phyloP scores from a whole-genome alignment of 2,797 vertebrate genomes.

The Trachops cirrhosus region DNA sequence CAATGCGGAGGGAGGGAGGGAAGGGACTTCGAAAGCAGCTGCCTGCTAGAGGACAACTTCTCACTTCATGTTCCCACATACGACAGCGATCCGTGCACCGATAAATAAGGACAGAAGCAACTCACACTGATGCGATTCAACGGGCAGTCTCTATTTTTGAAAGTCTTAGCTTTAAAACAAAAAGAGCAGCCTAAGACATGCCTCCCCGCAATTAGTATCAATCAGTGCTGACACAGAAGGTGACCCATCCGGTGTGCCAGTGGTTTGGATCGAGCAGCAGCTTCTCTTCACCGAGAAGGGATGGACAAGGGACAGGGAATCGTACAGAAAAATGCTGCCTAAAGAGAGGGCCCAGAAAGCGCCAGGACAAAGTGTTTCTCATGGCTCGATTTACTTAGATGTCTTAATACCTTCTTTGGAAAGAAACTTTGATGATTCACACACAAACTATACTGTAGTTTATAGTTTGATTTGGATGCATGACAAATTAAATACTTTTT shows the following conservation, averaged over 20 bases:
- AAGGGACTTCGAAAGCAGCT: neutral
- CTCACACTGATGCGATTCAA: neutral
- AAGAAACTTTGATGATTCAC: neutral
- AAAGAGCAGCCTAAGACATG: constrained; percentile 19
- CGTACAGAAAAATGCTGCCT: neutral
- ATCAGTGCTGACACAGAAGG: constrained; percentile 46
- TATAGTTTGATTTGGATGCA: neutral
- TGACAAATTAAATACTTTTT: neutral
- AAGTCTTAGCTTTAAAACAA: neutral
- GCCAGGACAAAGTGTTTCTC: neutral
- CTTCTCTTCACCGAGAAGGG: neutral
- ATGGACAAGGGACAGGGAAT: neutral
- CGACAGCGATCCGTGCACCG: neutral
- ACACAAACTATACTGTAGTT: neutral
- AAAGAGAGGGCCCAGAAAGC: neutral
- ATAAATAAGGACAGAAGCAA: constrained; percentile 23
- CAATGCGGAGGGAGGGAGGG: constrained; percentile 33
- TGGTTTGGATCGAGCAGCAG: neutral
- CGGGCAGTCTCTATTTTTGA: neutral
- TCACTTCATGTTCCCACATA: neutral
- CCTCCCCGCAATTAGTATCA: constrained; percentile 47
- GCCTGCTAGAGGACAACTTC: neutral
- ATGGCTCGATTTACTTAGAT: neutral
- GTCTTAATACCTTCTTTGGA: neutral
- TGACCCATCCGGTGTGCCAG: neutral